phyloP scores from a whole-genome alignment of 2,888 invertebrate species.

The Geophilus truncorum region DNA sequence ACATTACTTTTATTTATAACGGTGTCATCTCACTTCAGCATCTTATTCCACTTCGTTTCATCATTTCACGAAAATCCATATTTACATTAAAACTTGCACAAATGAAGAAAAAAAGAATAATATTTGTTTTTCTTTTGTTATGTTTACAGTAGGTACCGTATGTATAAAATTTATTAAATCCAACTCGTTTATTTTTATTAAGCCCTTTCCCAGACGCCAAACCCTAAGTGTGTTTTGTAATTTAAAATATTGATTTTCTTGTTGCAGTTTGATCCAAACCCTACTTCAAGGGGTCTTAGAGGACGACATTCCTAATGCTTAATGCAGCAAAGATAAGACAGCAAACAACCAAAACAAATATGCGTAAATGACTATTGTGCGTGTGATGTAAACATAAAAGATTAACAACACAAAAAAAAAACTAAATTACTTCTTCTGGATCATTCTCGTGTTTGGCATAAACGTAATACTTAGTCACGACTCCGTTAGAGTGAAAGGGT shows the following conservation, averaged over 20 bases:
- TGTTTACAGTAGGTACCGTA: no score
- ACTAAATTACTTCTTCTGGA: constrained; percentile 41
- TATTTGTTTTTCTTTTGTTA: no score
- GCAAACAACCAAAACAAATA: neutral
- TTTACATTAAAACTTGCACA: no score
- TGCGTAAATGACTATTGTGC: neutral
- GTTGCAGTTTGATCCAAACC: neutral
- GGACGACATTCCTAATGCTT: neutral
- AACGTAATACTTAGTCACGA: constrained; percentile 86
- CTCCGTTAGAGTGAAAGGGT: constrained; percentile 86
- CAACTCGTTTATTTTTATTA: no score
- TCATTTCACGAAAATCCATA: no score
- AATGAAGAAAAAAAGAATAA: no score
- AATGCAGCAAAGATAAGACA: neutral
- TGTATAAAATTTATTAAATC: no score
- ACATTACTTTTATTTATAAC: no score
- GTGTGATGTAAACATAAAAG: neutral
- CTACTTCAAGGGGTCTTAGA: neutral
- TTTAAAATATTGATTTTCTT: neutral
- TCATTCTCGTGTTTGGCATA: constrained; percentile 58
- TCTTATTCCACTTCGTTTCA: no score
- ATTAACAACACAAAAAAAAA: neutral
- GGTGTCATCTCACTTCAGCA: no score
- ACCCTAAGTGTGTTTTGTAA: neutral
- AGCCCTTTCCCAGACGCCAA: no score